A percentile compares a stretch with the other conserved stretches of the same genome.
Evolutionary conservation across 2,888 invertebrate genomes (phyloP).

Genomic region (Spilarctia lutea): DNA sequence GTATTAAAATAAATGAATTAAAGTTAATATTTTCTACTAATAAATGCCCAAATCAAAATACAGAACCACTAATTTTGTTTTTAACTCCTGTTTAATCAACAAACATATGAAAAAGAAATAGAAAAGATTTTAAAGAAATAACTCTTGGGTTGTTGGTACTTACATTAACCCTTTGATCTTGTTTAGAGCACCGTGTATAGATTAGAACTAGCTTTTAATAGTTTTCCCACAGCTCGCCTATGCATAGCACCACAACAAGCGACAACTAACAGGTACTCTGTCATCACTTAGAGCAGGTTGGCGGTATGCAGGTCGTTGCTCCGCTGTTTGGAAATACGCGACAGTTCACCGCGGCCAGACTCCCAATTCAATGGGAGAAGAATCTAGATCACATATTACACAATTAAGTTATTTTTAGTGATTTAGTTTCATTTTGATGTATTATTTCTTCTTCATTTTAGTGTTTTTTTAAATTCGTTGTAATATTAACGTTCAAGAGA

Average conservation of each 20-base stretch:
- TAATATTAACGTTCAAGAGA: too few species aligned
- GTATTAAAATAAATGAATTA: too few species aligned
- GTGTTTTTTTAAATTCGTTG: too few species aligned
- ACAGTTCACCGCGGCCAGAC: slow-evolving; percentile 64
- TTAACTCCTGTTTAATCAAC: too few species aligned
- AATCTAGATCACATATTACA: slow-evolving; percentile 63
- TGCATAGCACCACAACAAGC: slow-evolving; percentile 36
- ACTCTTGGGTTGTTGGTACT: too few species aligned
- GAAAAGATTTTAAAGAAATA: too few species aligned
- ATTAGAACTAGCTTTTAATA: background rate
- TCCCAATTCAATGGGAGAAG: slow-evolving; percentile 77
- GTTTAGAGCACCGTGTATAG: background rate
- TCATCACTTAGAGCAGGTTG: slow-evolving; percentile 82
- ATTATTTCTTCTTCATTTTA: background rate
- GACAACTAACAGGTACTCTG: slow-evolving; percentile 74
- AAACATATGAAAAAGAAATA: too few species aligned
- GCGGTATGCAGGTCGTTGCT: slow-evolving; percentile 78
- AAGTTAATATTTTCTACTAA: too few species aligned
- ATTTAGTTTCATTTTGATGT: background rate
- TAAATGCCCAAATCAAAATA: too few species aligned
- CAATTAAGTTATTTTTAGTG: background rate
- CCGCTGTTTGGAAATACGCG: slow-evolving; percentile 79
- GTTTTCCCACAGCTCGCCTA: slow-evolving; percentile 22
- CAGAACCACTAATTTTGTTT: too few species aligned
- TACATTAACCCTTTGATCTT: background rate